These are phyloP conservation scores for Gasteruption jaculator DNA, from an alignment of 2,888 invertebrate genomes.

Conservation along the genomic window DNA sequence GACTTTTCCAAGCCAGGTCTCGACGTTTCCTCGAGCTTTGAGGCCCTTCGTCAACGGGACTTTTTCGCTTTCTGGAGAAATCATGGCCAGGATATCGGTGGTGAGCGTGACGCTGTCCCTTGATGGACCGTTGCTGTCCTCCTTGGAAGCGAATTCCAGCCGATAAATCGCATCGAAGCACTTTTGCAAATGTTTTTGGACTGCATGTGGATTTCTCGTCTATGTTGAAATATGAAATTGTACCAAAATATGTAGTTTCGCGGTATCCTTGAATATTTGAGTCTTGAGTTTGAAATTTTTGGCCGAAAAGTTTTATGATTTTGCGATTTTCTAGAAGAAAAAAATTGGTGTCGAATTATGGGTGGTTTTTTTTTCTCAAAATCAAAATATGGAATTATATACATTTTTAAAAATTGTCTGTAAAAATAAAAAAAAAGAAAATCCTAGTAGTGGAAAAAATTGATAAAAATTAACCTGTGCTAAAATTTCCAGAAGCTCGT, in stretches of 20 bases:
- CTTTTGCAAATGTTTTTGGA: slow-evolving; percentile 85
- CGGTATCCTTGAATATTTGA: too few species aligned
- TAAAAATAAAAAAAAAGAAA: too few species aligned
- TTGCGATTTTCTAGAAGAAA: too few species aligned
- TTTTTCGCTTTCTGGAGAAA: slow-evolving; percentile 84
- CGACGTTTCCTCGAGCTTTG: slow-evolving; percentile 85
- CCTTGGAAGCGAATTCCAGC: slow-evolving; percentile 68
- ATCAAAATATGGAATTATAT: too few species aligned
- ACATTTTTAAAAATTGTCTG: too few species aligned
- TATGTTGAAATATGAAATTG: slow-evolving; percentile 39
- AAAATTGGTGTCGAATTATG: too few species aligned
- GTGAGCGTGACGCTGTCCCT: slow-evolving; percentile 56
- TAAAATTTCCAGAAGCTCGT: slow-evolving; percentile 83
- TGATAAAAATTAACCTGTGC: too few species aligned
- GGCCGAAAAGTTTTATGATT: slow-evolving; percentile 1
- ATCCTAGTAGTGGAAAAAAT: too few species aligned
- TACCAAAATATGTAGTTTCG: too few species aligned
- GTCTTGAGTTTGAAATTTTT: too few species aligned
- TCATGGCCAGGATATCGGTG: slow-evolving; percentile 83
- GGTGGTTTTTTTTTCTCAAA: too few species aligned
- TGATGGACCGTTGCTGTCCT: slow-evolving; percentile 55
- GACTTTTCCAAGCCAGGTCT: slow-evolving; percentile 88
- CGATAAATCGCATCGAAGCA: slow-evolving; percentile 83
- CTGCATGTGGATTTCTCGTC: slow-evolving; percentile 83
- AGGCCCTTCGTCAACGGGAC: slow-evolving; percentile 75